phyloP scores from a whole-genome alignment of 1,140 invertebrate species.

The Himalopsyche phryganea region DNA sequence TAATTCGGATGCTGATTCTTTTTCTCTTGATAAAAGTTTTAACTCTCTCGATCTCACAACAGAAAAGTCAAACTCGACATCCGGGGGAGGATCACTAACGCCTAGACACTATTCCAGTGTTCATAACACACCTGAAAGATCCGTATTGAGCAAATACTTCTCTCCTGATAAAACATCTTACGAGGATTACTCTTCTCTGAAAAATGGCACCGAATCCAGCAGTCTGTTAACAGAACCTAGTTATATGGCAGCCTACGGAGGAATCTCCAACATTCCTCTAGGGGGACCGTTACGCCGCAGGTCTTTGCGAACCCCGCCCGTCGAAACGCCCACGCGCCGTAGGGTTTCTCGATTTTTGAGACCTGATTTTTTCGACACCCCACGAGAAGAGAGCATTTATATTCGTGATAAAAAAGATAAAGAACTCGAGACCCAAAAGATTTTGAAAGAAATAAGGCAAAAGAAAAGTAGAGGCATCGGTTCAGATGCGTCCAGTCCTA shows the following conservation, averaged over 20 bases:
- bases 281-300: constrained; percentile 42
- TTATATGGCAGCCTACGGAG: constrained; percentile 46
- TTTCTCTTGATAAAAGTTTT: constrained; percentile 15
- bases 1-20: constrained; percentile 3
- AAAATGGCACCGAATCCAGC: constrained; percentile 34
- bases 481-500: constrained; percentile 32
- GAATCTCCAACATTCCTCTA: constrained; percentile 33
- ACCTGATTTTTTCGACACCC: constrained; percentile 74
- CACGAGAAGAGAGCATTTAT: constrained; percentile 65
- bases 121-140: constrained; percentile 49
- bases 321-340: constrained; percentile 51
- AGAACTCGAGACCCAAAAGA: constrained; percentile 61
- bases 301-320: constrained; percentile 40
- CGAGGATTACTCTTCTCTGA: constrained; percentile 35
- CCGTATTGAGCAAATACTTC: constrained; percentile 57
- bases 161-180: constrained; percentile 40
- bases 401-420: constrained; percentile 66
- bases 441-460: constrained; percentile 61
- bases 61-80: constrained; percentile 15
- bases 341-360: constrained; percentile 69
- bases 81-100: constrained; percentile 17
- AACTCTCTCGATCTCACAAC: constrained; percentile 17
- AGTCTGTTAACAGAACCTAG: constrained; percentile 43
- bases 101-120: constrained; percentile 28
- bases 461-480: constrained; percentile 52